These are phyloP conservation scores for Albula glossodonta DNA, from an alignment of 2,113 vertebrate species.

Conservation along the genomic window DNA sequence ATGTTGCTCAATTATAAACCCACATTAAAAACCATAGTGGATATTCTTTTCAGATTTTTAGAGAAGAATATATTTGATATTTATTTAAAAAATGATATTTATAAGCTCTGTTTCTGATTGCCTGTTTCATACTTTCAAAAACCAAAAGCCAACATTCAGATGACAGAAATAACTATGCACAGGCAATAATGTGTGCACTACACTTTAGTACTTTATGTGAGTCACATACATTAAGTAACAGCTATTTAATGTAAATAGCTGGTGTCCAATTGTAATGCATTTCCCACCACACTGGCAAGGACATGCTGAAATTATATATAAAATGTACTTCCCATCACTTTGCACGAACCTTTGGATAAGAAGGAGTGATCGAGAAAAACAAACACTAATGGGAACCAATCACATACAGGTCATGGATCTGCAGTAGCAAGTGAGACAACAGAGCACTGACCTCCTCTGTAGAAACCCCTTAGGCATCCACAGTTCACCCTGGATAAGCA, in stretches of 20 bases:
- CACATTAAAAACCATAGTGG: not conserved
- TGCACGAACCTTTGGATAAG: constrained; percentile 3
- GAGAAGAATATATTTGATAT: not conserved
- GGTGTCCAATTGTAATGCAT: constrained; percentile 1
- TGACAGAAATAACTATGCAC: not conserved
- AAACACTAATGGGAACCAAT: not conserved
- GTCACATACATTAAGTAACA: not conserved
- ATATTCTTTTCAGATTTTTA: not conserved
- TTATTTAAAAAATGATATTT: not conserved
- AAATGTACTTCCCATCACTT: constrained; percentile 31
- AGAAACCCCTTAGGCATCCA: not conserved
- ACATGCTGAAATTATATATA: constrained; percentile 23
- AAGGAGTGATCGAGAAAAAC: not conserved
- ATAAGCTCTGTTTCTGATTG: not conserved
- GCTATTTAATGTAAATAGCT: constrained; percentile 10
- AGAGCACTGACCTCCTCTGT: not conserved
- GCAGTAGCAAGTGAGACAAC: not conserved
- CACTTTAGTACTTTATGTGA: not conserved
- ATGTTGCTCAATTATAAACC: not conserved
- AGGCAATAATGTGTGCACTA: not conserved
- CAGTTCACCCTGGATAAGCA: not conserved
- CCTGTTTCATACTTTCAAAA: not conserved
- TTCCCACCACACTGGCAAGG: not conserved
- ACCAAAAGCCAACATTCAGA: not conserved
- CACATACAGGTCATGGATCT: not conserved